Percentiles rank a stretch among this genome's conserved stretches.
phyloP scores from a whole-genome alignment of 2,797 vertebrate species.

The Acrocephalus scirpaceus region DNA sequence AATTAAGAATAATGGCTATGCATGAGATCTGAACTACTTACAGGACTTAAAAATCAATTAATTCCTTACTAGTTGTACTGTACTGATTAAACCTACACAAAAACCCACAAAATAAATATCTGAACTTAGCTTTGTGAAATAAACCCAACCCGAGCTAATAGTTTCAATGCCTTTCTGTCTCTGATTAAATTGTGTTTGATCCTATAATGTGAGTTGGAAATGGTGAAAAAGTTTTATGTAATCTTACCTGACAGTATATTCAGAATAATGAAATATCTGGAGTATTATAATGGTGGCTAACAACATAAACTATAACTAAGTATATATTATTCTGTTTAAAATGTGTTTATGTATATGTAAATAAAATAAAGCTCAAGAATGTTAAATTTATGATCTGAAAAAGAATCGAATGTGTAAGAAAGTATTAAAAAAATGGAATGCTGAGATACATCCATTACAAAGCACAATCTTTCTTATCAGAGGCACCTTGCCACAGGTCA shows the following conservation, averaged over 20 bases:
- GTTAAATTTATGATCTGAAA: not conserved
- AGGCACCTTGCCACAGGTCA: not conserved
- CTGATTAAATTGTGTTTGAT: conserved; percentile 60
- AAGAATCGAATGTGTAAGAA: not conserved
- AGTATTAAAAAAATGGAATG: not conserved
- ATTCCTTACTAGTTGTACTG: conserved; percentile 67
- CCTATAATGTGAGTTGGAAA: conserved; percentile 42
- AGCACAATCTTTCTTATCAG: not conserved
- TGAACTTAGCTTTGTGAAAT: conserved; percentile 51
- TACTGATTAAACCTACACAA: conserved; percentile 52
- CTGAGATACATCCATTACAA: not conserved
- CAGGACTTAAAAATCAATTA: conserved; percentile 73
- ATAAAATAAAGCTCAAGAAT: not conserved
- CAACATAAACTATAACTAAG: not conserved
- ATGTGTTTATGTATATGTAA: not conserved
- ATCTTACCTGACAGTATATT: conserved; percentile 33
- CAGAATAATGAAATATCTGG: conserved; percentile 44
- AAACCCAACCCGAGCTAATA: conserved; percentile 33
- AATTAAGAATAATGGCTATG: conserved; percentile 67
- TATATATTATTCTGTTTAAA: not conserved
- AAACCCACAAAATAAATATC: conserved; percentile 61
- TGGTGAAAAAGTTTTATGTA: conserved; percentile 46
- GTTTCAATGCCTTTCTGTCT: conserved; percentile 55
- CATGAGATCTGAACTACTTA: conserved; percentile 52
- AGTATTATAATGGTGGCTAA: not conserved